These are phyloP conservation scores for Agonopterix heracliana DNA, from an alignment of 2,888 invertebrate species.

Conservation along the genomic window DNA sequence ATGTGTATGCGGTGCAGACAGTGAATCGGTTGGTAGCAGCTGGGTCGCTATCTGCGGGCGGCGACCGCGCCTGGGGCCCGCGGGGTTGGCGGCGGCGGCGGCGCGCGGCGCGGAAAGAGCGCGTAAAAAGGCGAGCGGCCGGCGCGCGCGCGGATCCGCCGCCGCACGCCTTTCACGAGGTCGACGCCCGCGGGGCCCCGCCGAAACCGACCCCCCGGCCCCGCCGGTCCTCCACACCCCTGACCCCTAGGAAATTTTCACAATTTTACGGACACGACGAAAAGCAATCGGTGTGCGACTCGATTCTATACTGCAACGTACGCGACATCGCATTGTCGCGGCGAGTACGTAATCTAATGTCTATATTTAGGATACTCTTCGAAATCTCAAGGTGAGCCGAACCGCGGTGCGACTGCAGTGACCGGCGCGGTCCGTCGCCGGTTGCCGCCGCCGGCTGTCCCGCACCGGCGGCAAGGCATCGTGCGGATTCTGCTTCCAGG, in stretches of 20 bases:
- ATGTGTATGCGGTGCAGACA: constrained; percentile 53
- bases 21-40: constrained; percentile 58
- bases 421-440: constrained; percentile 10
- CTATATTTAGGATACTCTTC: constrained; percentile 36
- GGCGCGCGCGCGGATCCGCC: constrained; percentile 54
- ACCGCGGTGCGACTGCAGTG: constrained; percentile 19
- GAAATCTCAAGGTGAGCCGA: constrained; percentile 39
- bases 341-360: constrained; percentile 28
- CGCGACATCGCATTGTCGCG: constrained; percentile 25
- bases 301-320: constrained; percentile 11
- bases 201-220: constrained; percentile 52
- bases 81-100: constrained; percentile 65
- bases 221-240: constrained; percentile 35
- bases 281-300: constrained; percentile 9
- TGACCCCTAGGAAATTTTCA: constrained; percentile 39
- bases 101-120: constrained; percentile 57
- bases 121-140: constrained; percentile 71
- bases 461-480: constrained; percentile 17
- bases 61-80: constrained; percentile 71
- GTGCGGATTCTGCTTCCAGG: constrained; percentile 35
- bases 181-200: constrained; percentile 67
- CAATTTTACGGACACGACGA: constrained; percentile 27
- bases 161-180: constrained; percentile 65
- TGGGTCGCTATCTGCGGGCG: constrained; percentile 73
- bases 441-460: constrained; percentile 18